These are phyloP conservation scores for Zophobas atratus DNA, from an alignment of 1,140 invertebrate species.

Conservation along the genomic window DNA sequence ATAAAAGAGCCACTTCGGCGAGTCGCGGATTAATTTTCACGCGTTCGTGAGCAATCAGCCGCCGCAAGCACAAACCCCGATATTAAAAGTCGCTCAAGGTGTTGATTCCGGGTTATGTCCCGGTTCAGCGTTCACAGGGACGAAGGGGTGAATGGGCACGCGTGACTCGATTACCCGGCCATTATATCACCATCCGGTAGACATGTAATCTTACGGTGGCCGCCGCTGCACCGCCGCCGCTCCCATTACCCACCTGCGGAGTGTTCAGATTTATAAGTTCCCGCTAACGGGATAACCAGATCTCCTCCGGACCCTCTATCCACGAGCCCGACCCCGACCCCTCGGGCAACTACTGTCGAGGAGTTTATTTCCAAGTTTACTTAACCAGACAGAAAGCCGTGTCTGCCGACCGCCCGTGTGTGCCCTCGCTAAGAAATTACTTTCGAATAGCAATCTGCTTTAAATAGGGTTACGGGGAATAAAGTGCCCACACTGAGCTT, in stretches of 20 bases:
- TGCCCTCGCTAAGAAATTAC: slow-evolving; percentile 43
- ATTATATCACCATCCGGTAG: slow-evolving; percentile 63
- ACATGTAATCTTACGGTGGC: slow-evolving; percentile 64
- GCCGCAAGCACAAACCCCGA: neutral
- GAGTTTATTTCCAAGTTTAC: slow-evolving; percentile 45
- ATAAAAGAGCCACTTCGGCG: no score
- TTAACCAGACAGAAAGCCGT: slow-evolving; percentile 25
- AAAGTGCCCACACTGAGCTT: slow-evolving; percentile 6
- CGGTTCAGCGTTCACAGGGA: slow-evolving; percentile 22
- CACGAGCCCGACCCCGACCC: neutral
- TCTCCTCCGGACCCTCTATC: slow-evolving; percentile 9
- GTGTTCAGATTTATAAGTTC: slow-evolving; percentile 56
- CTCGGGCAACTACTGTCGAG: slow-evolving; percentile 9
- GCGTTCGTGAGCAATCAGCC: no score
- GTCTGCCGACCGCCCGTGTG: slow-evolving; percentile 24
- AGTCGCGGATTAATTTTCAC: no score
- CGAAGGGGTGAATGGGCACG: slow-evolving; percentile 54
- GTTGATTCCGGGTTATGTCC: slow-evolving; percentile 45
- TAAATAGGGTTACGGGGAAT: slow-evolving; percentile 35
- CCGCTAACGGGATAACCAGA: slow-evolving; percentile 57
- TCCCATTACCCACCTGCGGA: slow-evolving; percentile 58
- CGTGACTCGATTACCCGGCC: slow-evolving; percentile 64
- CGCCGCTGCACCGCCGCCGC: slow-evolving; percentile 47
- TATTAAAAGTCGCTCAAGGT: slow-evolving; percentile 29
- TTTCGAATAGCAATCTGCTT: slow-evolving; percentile 43